Evolutionary conservation across 30 jellyfish, hydroid and myxozoan species (phyloP).

Genomic region (Hydractinia symbiolongicarpus): DNA sequence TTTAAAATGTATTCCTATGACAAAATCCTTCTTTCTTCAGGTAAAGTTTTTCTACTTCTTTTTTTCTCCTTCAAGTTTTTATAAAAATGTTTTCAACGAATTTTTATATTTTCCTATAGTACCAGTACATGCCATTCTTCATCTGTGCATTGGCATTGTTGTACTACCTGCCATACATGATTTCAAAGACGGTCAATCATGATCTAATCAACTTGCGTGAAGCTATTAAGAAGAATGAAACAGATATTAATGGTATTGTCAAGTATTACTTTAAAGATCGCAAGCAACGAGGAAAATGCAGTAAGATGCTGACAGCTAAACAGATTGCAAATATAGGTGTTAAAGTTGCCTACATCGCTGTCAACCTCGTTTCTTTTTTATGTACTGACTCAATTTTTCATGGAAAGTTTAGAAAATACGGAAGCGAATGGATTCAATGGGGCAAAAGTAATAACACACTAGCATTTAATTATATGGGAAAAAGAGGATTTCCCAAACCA

Average conservation of each 20-base stretch:
- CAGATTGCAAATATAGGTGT: not conserved
- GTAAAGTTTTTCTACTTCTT: not conserved
- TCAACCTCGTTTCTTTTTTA: constrained; percentile 16
- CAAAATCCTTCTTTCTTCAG: too few species aligned
- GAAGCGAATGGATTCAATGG: constrained; percentile 36
- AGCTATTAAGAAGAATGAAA: not conserved
- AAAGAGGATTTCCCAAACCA: constrained; percentile 39
- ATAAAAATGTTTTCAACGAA: not conserved
- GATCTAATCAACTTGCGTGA: constrained; percentile 8
- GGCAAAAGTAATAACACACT: constrained; percentile 10
- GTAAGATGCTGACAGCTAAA: not conserved
- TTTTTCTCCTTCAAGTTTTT: not conserved
- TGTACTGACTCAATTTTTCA: constrained; percentile 22
- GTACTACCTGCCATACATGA: constrained; percentile 16
- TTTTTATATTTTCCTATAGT: not conserved
- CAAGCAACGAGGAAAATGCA: not conserved
- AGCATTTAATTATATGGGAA: constrained; percentile 33
- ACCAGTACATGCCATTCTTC: constrained; percentile 20
- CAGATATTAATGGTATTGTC: constrained; percentile 13
- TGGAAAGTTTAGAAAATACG: constrained; percentile 22
- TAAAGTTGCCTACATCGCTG: constrained; percentile 23
- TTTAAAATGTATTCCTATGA: too few species aligned
- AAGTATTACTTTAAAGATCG: constrained; percentile 27
- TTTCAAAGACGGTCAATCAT: constrained; percentile 9
- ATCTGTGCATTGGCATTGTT: constrained; percentile 20